Evolutionary conservation across 2,888 invertebrate species (phyloP).

Genomic region (Drosophila borborema): DNA sequence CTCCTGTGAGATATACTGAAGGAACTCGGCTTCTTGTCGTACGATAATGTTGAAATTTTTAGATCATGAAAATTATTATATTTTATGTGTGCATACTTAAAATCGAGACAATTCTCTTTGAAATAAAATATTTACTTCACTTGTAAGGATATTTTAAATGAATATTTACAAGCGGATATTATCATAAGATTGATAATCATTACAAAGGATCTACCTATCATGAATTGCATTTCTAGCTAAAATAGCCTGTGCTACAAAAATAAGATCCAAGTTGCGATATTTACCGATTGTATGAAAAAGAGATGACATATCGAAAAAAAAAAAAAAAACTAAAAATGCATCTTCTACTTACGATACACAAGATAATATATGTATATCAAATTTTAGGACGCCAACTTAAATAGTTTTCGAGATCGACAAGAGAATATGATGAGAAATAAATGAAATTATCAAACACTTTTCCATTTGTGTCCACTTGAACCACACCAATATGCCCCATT

Average conservation of each 20-base stretch:
- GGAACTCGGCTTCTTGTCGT: background rate
- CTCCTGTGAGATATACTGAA: background rate
- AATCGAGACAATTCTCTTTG: too few species aligned
- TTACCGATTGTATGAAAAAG: background rate
- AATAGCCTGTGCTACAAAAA: too few species aligned
- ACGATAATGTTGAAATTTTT: background rate
- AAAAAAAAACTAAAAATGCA: too few species aligned
- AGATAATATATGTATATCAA: too few species aligned
- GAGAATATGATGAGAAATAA: background rate
- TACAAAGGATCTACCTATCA: background rate
- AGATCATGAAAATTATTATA: background rate
- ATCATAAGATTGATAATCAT: background rate
- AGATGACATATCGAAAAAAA: background rate
- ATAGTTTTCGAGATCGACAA: background rate
- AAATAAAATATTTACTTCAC: background rate
- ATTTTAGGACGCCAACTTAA: background rate
- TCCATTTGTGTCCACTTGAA: background rate
- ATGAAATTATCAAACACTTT: background rate
- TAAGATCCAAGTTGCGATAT: background rate
- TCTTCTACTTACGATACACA: background rate
- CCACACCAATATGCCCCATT: conserved; percentile 1
- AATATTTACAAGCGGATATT: background rate
- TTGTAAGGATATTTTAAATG: background rate
- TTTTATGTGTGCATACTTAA: background rate
- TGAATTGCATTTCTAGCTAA: too few species aligned